Evolutionary conservation across 2,888 invertebrate genomes (phyloP).

Genomic region (Cloeon dipterum): DNA sequence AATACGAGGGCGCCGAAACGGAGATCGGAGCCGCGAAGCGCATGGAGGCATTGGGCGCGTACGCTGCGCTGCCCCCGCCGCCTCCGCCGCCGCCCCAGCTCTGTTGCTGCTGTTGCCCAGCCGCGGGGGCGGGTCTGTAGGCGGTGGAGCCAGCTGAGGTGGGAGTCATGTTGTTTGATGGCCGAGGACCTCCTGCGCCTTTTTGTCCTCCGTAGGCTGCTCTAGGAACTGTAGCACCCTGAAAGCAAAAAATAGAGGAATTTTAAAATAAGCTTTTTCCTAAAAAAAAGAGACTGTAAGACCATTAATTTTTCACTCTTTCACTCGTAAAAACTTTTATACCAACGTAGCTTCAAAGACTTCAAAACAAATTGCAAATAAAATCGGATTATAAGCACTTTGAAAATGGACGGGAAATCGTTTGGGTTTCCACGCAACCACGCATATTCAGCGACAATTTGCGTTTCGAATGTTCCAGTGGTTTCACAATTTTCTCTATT

Average conservation of each 20-base stretch:
- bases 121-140: background rate
- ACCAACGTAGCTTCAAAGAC: too few relatives aligned
- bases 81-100: background rate
- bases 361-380: too few relatives aligned
- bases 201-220: background rate
- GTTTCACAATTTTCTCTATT: too few relatives aligned
- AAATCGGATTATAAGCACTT: too few relatives aligned
- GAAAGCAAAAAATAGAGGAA: background rate
- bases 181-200: background rate
- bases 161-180: background rate
- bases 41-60: background rate
- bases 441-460: too few relatives aligned
- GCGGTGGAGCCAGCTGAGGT: background rate
- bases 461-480: too few relatives aligned
- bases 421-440: too few relatives aligned
- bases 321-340: too few relatives aligned
- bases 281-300: too few relatives aligned
- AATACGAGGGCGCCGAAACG: background rate
- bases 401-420: too few relatives aligned
- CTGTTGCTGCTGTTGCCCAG: background rate
- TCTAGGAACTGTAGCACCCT: constrained; percentile 1
- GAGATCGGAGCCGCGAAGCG: background rate
- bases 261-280: too few relatives aligned
- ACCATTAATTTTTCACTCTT: too few relatives aligned
- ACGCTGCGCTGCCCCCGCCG: background rate